Evolutionary conservation across 2,888 invertebrate genomes (phyloP).

Genomic region (Tiliacea aurago): DNA sequence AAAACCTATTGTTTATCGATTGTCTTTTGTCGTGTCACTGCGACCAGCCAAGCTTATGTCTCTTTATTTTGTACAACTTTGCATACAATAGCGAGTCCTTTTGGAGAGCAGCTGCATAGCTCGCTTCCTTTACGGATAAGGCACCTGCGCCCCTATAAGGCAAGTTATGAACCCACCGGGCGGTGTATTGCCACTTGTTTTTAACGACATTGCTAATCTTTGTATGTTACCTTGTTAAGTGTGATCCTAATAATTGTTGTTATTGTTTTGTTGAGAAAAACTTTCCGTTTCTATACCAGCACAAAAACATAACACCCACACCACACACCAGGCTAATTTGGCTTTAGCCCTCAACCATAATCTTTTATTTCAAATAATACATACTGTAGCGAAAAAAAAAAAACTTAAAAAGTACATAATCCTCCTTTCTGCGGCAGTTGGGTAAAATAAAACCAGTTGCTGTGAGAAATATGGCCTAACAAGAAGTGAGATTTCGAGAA

Average conservation of each 20-base stretch:
- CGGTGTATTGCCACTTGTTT: conserved; percentile 73
- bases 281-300: background rate
- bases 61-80: conserved; percentile 65
- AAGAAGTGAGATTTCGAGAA: no score
- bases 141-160: conserved; percentile 65
- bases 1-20: conserved; percentile 47
- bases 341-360: no score
- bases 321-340: no score
- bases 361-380: no score
- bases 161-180: conserved; percentile 67
- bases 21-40: conserved; percentile 4
- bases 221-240: conserved; percentile 43
- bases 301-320: background rate
- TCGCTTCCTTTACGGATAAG: conserved; percentile 77
- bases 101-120: conserved; percentile 69
- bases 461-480: no score
- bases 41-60: conserved; percentile 36
- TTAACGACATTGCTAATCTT: conserved; percentile 51
- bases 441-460: no score
- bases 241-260: conserved; percentile 17
- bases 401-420: no score
- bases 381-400: no score
- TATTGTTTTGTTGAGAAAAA: background rate
- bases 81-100: conserved; percentile 77
- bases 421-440: no score